Evolutionary conservation across 2,888 invertebrate genomes (phyloP).

Genomic region (Gortyna flavago): DNA sequence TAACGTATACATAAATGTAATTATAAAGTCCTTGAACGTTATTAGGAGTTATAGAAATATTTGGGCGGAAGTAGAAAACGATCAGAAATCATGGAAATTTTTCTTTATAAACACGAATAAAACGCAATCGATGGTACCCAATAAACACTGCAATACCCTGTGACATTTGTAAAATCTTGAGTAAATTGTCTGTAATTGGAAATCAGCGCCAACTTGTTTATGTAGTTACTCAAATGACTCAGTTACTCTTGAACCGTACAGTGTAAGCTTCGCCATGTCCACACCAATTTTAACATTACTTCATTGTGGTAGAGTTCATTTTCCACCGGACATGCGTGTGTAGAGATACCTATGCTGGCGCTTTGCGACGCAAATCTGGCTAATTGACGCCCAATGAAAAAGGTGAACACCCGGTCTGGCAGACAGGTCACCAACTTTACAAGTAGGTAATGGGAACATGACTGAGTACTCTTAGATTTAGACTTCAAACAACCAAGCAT

Average conservation of each 20-base stretch:
- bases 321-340: constrained; percentile 25
- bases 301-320: constrained; percentile 49
- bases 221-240: constrained; percentile 66
- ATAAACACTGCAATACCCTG: constrained; percentile 3
- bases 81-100: not conserved
- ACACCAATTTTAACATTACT: constrained; percentile 39
- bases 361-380: constrained; percentile 68
- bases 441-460: constrained; percentile 22
- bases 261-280: constrained; percentile 38
- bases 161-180: constrained; percentile 42
- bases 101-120: not conserved
- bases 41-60: constrained; percentile 23
- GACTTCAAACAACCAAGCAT: too few relatives aligned
- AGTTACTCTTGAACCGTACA: constrained; percentile 67
- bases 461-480: not conserved
- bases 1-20: constrained; percentile 30
- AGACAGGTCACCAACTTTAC: constrained; percentile 50
- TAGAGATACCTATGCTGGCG: constrained; percentile 51
- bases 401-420: constrained; percentile 70
- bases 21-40: constrained; percentile 18
- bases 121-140: not conserved
- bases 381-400: constrained; percentile 73
- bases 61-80: constrained; percentile 12
- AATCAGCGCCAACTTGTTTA: constrained; percentile 68
- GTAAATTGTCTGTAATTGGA: constrained; percentile 65